Conservation (phyloP, 1,140 invertebrate genomes). For the Drosophila dunni region DNA sequence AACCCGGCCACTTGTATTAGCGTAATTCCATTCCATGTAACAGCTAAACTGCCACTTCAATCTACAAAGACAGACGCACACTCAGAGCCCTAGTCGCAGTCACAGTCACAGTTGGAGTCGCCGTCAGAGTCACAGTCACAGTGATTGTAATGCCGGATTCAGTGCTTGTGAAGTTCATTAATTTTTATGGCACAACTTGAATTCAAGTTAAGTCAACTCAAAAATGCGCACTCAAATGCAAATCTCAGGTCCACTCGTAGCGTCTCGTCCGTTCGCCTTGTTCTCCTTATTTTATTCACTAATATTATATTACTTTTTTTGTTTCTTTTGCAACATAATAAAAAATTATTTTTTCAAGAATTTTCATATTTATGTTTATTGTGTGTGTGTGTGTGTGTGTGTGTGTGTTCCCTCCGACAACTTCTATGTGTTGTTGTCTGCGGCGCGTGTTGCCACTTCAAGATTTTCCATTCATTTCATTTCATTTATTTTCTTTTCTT, state of each 20-base stretch:
- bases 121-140: slow-evolving; percentile 29
- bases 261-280: background rate
- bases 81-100: background rate
- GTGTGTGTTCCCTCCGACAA: slow-evolving; percentile 12
- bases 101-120: slow-evolving; percentile 42
- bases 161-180: slow-evolving; percentile 67
- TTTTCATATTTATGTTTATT: slow-evolving; percentile 67
- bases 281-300: too few relatives aligned
- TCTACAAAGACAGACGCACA: background rate
- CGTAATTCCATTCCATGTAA: slow-evolving; percentile 53
- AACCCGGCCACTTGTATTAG: slow-evolving; percentile 58
- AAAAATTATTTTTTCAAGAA: slow-evolving; percentile 59
- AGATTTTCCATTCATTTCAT: slow-evolving; percentile 20
- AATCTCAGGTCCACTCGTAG: slow-evolving; percentile 61
- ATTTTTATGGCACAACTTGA: slow-evolving; percentile 73
- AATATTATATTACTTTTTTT: too few relatives aligned
- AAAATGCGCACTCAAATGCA: slow-evolving; percentile 59
- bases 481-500: background rate
- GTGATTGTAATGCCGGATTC: slow-evolving; percentile 47
- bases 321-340: slow-evolving; percentile 52
- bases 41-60: slow-evolving; percentile 21
- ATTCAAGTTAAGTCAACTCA: slow-evolving; percentile 37
- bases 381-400: slow-evolving; percentile 46
- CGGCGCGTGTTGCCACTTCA: slow-evolving; percentile 61
- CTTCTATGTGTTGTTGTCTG: slow-evolving; percentile 20